Evolutionary conservation across 1,140 invertebrate genomes (phyloP), one percentile per base, ranked within the genome.

Genomic region (Macrotrachela quadricornifera): DNA sequence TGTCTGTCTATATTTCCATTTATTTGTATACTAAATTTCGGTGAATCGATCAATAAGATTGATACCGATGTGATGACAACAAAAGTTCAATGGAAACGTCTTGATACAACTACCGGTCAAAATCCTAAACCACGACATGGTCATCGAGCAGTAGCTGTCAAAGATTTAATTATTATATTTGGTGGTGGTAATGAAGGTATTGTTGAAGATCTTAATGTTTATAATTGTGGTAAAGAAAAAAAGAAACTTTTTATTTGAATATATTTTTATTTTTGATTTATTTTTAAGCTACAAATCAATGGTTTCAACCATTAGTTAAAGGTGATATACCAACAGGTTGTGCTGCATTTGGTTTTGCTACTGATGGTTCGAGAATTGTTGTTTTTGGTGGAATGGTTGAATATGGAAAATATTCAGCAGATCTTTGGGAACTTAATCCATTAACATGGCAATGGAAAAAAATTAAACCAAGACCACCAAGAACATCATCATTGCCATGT

Each of bases 111-210:
- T 57, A 79, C 81, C 64, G 88, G 88, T 62, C 82, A 85, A 17
- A 81, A 83, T 69, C 71, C 66, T 40, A 64, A 71, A 57, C 90
- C 91, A 51, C 78, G 92, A 55, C 92, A 99, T 79, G 92, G 92
- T 48, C 92, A 99, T 72, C 79, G 91, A 61, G 90, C 91, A 18
- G 88, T 97, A 62, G 83, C 86, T 62, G 91, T 97, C 63, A 95
- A 95, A 73, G 91, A 97, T 73, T 77, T 96, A 58, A 96, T 99
- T 85, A 84, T 97, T 58, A 85, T 99, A 60, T 99, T 96, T 74
- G 92, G 92, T 63, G 92, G 92, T 63, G 92, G 92, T 59, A 97
- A 99, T 72, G 92, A 97, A 79, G 92, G 92, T 66, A 97, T 99
- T 66, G 87, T 99, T 59, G 88, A 99, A 71, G 92, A 97, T 74